Base-by-base conservation (phyloP, 2,888 invertebrate species). In the Timema podura region DNA sequence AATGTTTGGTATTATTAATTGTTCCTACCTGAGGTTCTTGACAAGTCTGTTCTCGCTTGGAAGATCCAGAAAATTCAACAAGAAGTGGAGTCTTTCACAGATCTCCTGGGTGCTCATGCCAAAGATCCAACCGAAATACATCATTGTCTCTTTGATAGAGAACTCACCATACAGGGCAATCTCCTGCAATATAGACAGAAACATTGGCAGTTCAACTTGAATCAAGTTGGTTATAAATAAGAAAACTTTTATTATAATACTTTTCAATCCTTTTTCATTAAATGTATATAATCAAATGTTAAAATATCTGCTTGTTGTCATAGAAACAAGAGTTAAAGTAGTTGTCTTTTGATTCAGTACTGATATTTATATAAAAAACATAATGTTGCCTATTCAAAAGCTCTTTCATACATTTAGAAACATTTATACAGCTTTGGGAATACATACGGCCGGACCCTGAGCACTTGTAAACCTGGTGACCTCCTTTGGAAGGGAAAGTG, bases 101-200 rank as follows among this genome's bases (percentile, higher is more conserved):
- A 96, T 94, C 82, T 94, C 92, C 46, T 85, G 80, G 48, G 91
- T 90, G 79, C 88, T 86, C 96, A 97, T 96, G 75, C 95, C 93
- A 82, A 95, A 95, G 78, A 97, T 93, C 89, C 95, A 93, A 59
- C 96, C 96, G 82, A 97, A 97, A 82, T 96, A 96, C 89, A 92
- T 91, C 91, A 97, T 92, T 0, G 96, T 96, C 81, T 97, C 97
- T 75, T 90, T 89, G 78, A 97, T 96, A 49, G 95, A 92, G 83
- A 97, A 96, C 83, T 95, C 95, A 2, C 92, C 94, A 80, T 93
- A 95, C 0, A 95, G 84, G 0, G 95, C 95, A 71, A 93, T 94
- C 83, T 95, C 95, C 78, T 95, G 91, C 13, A 71, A 72, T 69
- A 65, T 64, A 57, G 30, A 30, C 30, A 70, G 68, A 59, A 67